phyloP scores from a whole-genome alignment of 2,888 invertebrate species.

The Trachelus stipa region DNA sequence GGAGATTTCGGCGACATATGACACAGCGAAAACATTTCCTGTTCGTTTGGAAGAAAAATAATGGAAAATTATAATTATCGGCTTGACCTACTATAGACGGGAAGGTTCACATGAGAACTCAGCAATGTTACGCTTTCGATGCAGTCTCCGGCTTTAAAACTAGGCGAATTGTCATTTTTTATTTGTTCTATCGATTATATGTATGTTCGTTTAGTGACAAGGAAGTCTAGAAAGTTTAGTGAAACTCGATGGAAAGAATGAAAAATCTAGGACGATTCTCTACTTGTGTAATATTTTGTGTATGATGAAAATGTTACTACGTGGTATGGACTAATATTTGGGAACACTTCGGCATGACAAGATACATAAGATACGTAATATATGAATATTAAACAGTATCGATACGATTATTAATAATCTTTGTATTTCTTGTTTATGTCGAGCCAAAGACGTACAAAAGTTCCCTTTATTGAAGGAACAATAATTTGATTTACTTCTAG shows the following conservation, averaged over 20 bases:
- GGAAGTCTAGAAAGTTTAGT: conserved; percentile 21
- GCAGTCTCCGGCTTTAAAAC: conserved; percentile 38
- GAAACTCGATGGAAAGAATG: conserved; percentile 7
- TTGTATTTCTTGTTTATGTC: not conserved
- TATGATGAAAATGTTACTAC: conserved; percentile 10
- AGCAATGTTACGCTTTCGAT: conserved; percentile 18
- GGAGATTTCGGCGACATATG: not conserved
- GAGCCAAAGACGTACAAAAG: not conserved
- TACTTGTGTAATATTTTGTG: conserved; percentile 18
- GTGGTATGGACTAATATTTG: not conserved
- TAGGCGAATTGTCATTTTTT: conserved; percentile 38
- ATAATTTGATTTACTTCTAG: not conserved
- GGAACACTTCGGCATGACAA: not conserved
- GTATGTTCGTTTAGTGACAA: conserved; percentile 24
- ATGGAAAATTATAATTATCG: conserved; percentile 28
- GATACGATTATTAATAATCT: not conserved
- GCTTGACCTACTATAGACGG: conserved; percentile 32
- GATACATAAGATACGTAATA: not conserved
- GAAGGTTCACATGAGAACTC: conserved; percentile 29
- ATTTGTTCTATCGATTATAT: not conserved
- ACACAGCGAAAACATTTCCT: not conserved
- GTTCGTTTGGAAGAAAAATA: conserved; percentile 28
- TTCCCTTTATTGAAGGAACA: not conserved
- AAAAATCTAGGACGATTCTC: conserved; percentile 9
- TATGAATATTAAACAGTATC: not conserved